Conservation (phyloP, 2,113 vertebrate genomes). For the Callorhinus ursinus region DNA sequence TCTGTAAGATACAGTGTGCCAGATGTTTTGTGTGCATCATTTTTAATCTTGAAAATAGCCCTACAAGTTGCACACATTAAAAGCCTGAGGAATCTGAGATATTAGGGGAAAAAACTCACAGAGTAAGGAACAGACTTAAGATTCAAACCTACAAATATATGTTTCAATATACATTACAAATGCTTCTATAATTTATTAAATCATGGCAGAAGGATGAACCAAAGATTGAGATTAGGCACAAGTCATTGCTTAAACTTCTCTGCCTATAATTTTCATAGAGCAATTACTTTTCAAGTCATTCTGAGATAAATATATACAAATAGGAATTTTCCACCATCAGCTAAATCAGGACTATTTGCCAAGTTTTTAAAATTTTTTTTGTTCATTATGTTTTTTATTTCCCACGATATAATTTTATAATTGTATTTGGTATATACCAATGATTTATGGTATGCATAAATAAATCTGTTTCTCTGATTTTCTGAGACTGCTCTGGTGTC, state of each 20-base stretch:
- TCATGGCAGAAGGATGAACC: not conserved
- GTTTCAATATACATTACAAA: not conserved
- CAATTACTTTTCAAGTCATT: not conserved
- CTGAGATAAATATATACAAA: not conserved
- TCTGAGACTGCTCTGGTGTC: not conserved
- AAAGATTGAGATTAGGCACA: not conserved
- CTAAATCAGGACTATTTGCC: not conserved
- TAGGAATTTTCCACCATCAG: not conserved
- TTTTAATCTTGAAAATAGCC: not conserved
- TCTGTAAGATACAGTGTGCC: not conserved
- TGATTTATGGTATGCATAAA: not conserved
- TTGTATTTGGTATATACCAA: not conserved
- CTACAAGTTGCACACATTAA: not conserved
- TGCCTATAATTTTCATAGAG: not conserved
- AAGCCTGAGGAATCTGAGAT: not conserved
- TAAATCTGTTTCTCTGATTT: not conserved
- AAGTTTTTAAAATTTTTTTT: not conserved
- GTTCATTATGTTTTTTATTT: not conserved
- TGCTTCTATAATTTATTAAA: not conserved
- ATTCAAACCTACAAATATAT: not conserved
- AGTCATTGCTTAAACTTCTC: not conserved
- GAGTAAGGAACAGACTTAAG: not conserved
- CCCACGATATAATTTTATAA: not conserved
- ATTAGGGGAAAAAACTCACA: not conserved
- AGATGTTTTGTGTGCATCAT: not conserved